A percentile compares a stretch with the other conserved stretches of the same genome.
phyloP scores from a whole-genome alignment of 53 echinoderm and acorn worm genomes.

The Holothuria leucospilota region DNA sequence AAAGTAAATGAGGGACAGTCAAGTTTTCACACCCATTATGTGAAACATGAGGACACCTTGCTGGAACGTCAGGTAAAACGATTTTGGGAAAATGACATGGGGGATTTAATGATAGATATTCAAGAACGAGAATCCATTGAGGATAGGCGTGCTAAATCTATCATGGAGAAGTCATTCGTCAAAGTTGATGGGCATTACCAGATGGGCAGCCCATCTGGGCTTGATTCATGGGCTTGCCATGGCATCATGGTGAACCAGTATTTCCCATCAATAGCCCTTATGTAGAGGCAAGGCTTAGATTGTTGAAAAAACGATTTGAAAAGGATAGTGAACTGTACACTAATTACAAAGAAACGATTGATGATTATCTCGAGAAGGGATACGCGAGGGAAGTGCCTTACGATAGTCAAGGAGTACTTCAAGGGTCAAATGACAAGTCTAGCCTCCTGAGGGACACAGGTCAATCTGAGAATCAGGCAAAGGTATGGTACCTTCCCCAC shows the following conservation, averaged over 20 bases:
- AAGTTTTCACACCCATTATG: neutral
- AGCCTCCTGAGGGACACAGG: constrained; percentile 8
- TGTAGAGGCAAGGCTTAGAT: constrained; percentile 28
- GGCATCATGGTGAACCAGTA: neutral
- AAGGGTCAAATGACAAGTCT: constrained; percentile 22
- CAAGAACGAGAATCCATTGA: constrained; percentile 25
- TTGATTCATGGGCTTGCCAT: constrained; percentile 58
- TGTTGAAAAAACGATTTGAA: constrained; percentile 17
- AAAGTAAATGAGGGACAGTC: neutral
- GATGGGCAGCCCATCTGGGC: too few relatives aligned
- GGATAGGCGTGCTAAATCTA: neutral
- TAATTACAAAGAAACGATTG: constrained; percentile 14
- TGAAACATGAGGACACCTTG: constrained; percentile 3
- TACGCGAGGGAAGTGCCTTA: constrained; percentile 29
- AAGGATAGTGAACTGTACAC: neutral
- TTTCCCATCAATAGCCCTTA: constrained; percentile 21
- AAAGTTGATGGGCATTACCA: constrained; percentile 43
- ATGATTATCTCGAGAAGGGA: constrained; percentile 38
- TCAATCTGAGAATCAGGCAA: neutral
- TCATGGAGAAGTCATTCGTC: constrained; percentile 9
- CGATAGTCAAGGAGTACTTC: neutral
- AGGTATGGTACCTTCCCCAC: constrained; percentile 40
- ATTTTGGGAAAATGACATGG: constrained; percentile 45
- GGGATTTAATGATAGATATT: constrained; percentile 16
- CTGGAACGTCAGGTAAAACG: constrained; percentile 14